Conservation (phyloP, 2,797 vertebrate genomes). For the Pantherophis alleghaniensis region DNA sequence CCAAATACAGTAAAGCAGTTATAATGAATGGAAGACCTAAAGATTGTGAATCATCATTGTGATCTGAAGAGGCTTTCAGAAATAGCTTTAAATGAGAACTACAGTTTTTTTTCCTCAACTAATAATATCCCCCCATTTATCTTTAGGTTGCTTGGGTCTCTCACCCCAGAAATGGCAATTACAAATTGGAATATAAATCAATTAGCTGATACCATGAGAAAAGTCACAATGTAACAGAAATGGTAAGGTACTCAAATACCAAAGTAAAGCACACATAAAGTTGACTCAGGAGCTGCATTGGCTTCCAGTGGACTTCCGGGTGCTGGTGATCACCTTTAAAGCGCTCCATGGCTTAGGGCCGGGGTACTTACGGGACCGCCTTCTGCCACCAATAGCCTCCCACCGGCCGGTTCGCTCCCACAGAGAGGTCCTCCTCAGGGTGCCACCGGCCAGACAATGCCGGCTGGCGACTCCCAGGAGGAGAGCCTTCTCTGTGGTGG, state of each 20-base stretch:
- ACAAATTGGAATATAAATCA: not conserved
- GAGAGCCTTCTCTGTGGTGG: too few relatives aligned
- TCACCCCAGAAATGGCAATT: not conserved
- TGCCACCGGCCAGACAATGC: too few relatives aligned
- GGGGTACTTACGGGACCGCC: too few relatives aligned
- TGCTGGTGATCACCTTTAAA: too few relatives aligned
- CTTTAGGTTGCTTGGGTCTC: not conserved
- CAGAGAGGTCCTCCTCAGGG: too few relatives aligned
- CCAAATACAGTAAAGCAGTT: constrained; percentile 41
- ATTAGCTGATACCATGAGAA: not conserved
- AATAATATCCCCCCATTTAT: constrained; percentile 38
- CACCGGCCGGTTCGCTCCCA: too few relatives aligned
- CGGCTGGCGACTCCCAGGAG: too few relatives aligned
- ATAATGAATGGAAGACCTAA: constrained; percentile 38
- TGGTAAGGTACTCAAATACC: not conserved
- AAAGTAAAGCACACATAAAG: not conserved
- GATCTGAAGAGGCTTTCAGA: constrained; percentile 3
- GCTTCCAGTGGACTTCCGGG: too few relatives aligned
- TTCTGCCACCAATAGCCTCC: too few relatives aligned
- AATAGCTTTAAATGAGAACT: not conserved
- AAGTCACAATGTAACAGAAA: not conserved
- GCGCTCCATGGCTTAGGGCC: too few relatives aligned
- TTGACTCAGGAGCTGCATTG: not conserved
- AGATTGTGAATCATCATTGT: constrained; percentile 37
- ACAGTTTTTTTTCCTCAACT: constrained; percentile 12